Evolutionary conservation across 2,113 vertebrate species (phyloP).

Genomic region (Sarotherodon lohbergeri): DNA sequence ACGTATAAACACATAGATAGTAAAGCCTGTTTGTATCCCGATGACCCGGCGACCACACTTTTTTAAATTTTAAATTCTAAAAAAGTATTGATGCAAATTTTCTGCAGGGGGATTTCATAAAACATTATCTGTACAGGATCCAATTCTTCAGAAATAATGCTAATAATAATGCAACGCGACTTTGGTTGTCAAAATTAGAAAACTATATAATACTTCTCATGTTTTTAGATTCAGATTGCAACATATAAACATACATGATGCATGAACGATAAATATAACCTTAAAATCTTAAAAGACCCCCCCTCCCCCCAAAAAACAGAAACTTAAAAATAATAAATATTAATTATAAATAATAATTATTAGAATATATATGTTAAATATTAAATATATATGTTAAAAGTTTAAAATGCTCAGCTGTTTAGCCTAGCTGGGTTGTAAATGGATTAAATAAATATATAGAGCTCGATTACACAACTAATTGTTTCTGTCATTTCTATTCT

Average conservation of each 20-base stretch:
- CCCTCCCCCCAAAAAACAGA: accelerated
- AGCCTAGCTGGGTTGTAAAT: neutral
- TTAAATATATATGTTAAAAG: neutral
- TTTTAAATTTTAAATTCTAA: neutral
- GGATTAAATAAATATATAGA: neutral
- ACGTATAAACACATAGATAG: too few species aligned
- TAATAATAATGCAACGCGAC: accelerated
- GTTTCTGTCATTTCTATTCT: neutral
- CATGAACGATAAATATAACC: neutral
- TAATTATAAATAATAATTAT: neutral
- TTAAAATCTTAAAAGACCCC: neutral
- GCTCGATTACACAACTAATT: neutral
- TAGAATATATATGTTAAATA: accelerated
- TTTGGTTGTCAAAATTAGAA: accelerated
- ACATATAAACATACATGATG: neutral
- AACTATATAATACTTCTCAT: neutral
- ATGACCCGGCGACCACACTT: neutral
- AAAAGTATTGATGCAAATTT: neutral
- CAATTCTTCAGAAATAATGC: neutral
- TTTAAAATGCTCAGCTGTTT: neutral
- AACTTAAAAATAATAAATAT: neutral
- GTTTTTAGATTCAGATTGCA: neutral
- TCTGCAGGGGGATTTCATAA: neutral
- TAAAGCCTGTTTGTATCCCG: neutral
- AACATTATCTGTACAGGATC: neutral